phyloP scores from a whole-genome alignment of 2,888 invertebrate species.

The Thymelicus lineola region DNA sequence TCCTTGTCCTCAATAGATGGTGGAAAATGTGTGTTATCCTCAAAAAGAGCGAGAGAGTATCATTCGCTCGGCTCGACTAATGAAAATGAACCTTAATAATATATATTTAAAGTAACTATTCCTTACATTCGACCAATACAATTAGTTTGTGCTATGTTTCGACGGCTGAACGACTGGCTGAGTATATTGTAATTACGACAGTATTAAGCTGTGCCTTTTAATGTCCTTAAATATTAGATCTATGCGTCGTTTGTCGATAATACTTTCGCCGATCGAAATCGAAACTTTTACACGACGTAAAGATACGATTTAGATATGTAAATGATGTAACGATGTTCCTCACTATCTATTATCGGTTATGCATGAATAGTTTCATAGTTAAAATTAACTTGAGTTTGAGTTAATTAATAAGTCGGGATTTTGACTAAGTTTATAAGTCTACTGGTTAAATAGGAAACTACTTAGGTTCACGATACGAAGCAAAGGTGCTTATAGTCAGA shows the following conservation, averaged over 20 bases:
- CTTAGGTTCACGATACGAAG: too few species aligned
- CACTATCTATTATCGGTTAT: slow-evolving; percentile 5
- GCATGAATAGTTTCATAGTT: neutral
- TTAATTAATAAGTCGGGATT: neutral
- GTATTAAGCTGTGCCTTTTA: slow-evolving; percentile 37
- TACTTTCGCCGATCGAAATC: slow-evolving; percentile 8
- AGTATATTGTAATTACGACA: slow-evolving; percentile 32
- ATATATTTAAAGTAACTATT: slow-evolving; percentile 25
- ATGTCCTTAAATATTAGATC: slow-evolving; percentile 22
- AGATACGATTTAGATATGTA: slow-evolving; percentile 16
- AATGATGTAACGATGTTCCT: slow-evolving; percentile 36
- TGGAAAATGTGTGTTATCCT: too few species aligned
- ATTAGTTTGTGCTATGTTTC: slow-evolving; percentile 6
- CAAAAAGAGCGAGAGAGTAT: too few species aligned
- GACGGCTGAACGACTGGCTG: slow-evolving; percentile 13
- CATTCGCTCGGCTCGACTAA: neutral
- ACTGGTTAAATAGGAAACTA: too few species aligned
- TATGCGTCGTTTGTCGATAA: neutral
- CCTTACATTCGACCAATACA: slow-evolving; percentile 30
- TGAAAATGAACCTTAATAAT: slow-evolving; percentile 18
- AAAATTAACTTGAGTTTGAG: too few species aligned
- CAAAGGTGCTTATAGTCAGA: too few species aligned
- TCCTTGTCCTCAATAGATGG: too few species aligned
- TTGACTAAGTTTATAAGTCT: too few species aligned
- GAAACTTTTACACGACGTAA: slow-evolving; percentile 14